Evolutionary conservation across 2,797 vertebrate species (phyloP).

Genomic region (Acropternis orthonyx): DNA sequence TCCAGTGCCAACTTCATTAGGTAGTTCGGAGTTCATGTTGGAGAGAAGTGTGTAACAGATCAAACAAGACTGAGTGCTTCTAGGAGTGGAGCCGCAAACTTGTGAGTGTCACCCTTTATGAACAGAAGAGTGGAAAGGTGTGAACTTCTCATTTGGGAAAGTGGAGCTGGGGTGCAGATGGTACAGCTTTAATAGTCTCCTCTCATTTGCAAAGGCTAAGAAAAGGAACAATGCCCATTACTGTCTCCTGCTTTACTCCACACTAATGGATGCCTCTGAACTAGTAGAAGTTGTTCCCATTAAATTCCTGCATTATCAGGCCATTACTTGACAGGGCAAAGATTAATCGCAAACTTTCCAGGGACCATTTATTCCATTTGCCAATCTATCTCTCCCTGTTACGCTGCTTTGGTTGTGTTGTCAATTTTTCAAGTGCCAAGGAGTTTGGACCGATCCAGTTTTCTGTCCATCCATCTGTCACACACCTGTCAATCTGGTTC

Average conservation of each 20-base stretch:
- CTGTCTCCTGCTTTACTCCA: slow-evolving; percentile 33
- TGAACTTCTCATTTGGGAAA: neutral
- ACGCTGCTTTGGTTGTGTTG: slow-evolving; percentile 58
- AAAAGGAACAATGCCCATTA: slow-evolving; percentile 34
- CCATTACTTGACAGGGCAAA: slow-evolving; percentile 71
- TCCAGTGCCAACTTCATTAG: neutral
- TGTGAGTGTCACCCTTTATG: neutral
- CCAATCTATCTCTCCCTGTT: slow-evolving; percentile 64
- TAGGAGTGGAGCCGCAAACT: neutral
- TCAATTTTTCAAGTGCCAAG: slow-evolving; percentile 70
- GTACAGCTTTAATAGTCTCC: neutral
- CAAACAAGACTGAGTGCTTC: neutral
- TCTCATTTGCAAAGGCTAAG: slow-evolving; percentile 22
- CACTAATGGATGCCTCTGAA: slow-evolving; percentile 59
- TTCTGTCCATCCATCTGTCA: slow-evolving; percentile 62
- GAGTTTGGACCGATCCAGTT: slow-evolving; percentile 60
- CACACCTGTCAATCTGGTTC: slow-evolving; percentile 56
- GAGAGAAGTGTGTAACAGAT: neutral
- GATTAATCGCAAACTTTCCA: slow-evolving; percentile 67
- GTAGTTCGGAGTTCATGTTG: neutral
- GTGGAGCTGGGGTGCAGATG: neutral
- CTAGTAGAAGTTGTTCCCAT: slow-evolving; percentile 42
- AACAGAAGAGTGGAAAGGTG: neutral
- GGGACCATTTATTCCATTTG: slow-evolving; percentile 69
- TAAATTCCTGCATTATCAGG: slow-evolving; percentile 70